phyloP scores from a whole-genome alignment of 1,140 invertebrate species.

The Polypedilum vanderplanki region DNA sequence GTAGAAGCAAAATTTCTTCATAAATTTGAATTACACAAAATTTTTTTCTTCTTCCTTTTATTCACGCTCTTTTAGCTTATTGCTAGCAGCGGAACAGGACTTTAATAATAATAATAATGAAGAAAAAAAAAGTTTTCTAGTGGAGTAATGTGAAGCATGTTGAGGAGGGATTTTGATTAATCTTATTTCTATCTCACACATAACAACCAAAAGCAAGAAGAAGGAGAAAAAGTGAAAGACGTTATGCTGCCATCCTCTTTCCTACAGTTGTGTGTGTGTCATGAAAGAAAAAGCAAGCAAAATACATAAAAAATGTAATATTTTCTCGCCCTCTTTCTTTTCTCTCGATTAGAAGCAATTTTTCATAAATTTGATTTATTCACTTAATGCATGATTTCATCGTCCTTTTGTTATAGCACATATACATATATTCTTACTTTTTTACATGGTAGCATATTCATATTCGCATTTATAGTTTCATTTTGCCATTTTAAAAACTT shows the following conservation, averaged over 20 bases:
- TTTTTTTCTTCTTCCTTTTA: background rate
- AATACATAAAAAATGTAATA: background rate
- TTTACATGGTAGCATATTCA: no score
- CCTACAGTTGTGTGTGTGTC: background rate
- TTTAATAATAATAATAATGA: background rate
- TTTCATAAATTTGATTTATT: slow-evolving; percentile 28
- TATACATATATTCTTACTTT: background rate
- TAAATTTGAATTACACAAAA: background rate
- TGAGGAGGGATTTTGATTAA: background rate
- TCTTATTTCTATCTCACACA: slow-evolving; percentile 11
- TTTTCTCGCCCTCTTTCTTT: background rate
- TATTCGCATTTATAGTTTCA: no score
- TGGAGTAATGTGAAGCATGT: background rate
- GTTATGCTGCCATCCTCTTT: background rate
- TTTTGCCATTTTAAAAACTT: no score
- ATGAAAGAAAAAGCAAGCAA: background rate
- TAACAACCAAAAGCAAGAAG: background rate
- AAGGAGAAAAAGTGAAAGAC: no score
- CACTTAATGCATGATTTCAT: slow-evolving; percentile 25
- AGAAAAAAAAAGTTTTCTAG: background rate
- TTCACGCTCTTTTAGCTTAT: background rate
- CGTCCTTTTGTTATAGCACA: background rate
- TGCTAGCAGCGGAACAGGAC: no score
- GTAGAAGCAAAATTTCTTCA: background rate
- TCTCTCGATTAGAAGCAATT: slow-evolving; percentile 22